These are phyloP conservation scores for Mystacornis crossleyi DNA, from an alignment of 2,113 vertebrate species.

Conservation along the genomic window DNA sequence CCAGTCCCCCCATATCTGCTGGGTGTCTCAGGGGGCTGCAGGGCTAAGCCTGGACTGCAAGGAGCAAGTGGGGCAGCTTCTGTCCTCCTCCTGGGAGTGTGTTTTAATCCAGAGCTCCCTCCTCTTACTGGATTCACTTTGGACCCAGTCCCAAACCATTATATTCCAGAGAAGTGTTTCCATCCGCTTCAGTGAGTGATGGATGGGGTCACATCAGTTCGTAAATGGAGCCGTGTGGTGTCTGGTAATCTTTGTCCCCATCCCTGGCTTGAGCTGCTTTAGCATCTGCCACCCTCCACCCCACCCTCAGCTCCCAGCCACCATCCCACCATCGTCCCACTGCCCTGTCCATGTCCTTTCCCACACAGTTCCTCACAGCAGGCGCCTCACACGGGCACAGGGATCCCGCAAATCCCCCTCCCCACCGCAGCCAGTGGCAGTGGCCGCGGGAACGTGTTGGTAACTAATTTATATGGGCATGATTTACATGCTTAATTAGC, in stretches of 20 bases:
- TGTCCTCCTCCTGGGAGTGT: not conserved
- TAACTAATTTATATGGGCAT: not conserved
- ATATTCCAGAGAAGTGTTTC: not conserved
- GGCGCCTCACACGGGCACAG: not conserved
- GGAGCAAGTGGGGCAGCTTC: not conserved
- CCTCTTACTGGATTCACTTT: not conserved
- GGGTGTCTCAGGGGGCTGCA: not conserved
- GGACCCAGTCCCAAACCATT: not conserved
- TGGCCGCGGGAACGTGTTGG: not conserved
- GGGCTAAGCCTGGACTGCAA: not conserved
- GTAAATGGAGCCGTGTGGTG: rapidly evolving
- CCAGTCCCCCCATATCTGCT: rapidly evolving
- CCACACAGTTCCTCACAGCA: rapidly evolving
- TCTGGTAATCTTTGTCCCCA: not conserved
- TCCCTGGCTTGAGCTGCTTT: not conserved
- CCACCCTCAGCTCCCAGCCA: not conserved
- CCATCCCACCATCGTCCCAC: not conserved
- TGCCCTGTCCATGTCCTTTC: rapidly evolving
- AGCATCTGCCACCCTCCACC: not conserved
- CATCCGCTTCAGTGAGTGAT: not conserved
- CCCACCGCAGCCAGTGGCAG: rapidly evolving
- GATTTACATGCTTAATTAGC: constrained; percentile 54
- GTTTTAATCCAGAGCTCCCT: not conserved
- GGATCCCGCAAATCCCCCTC: rapidly evolving
- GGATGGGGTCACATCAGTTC: rapidly evolving